phyloP scores from a whole-genome alignment of 2,888 invertebrate species.

The Nebria brevicollis region DNA sequence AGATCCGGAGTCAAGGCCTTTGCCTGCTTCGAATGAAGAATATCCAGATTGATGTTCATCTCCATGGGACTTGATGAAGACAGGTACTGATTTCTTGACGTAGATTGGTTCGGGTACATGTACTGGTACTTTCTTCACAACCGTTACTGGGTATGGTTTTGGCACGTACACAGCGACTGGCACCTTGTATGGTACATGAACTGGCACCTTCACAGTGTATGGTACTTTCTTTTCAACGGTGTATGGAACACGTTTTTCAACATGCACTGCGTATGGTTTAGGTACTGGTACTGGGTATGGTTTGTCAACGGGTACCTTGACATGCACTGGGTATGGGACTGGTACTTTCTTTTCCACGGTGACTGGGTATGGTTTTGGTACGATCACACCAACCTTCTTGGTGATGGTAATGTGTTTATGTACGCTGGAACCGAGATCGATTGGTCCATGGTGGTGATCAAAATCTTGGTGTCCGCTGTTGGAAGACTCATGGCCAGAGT shows the following conservation, averaged over 20 bases:
- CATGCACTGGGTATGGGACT: slow-evolving; percentile 33
- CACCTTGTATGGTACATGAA: slow-evolving; percentile 28
- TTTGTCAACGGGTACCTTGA: slow-evolving; percentile 33
- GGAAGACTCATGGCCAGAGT: slow-evolving; percentile 5
- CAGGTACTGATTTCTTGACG: slow-evolving; percentile 41
- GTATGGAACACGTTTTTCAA: slow-evolving; percentile 42
- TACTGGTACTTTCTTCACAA: slow-evolving; percentile 36
- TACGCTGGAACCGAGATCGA: slow-evolving; percentile 29
- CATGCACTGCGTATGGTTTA: slow-evolving; percentile 35
- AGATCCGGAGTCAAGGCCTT: too few species aligned
- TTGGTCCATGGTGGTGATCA: slow-evolving; percentile 33
- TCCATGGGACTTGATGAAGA: slow-evolving; percentile 34
- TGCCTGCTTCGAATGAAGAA: slow-evolving; percentile 5
- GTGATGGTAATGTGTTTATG: slow-evolving; percentile 45
- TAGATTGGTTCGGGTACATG: slow-evolving; percentile 35
- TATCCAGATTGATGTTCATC: not conserved
- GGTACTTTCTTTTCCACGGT: slow-evolving; percentile 40
- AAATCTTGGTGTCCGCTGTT: not conserved
- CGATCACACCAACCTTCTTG: slow-evolving; percentile 37
- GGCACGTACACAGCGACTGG: slow-evolving; percentile 26
- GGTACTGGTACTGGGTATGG: slow-evolving; percentile 42
- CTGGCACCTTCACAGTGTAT: slow-evolving; percentile 35
- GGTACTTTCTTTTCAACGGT: slow-evolving; percentile 41
- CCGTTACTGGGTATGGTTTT: slow-evolving; percentile 38
- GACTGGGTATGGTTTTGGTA: slow-evolving; percentile 40